phyloP scores from a whole-genome alignment of 1,140 invertebrate genomes.

The Heterodera schachtii region DNA sequence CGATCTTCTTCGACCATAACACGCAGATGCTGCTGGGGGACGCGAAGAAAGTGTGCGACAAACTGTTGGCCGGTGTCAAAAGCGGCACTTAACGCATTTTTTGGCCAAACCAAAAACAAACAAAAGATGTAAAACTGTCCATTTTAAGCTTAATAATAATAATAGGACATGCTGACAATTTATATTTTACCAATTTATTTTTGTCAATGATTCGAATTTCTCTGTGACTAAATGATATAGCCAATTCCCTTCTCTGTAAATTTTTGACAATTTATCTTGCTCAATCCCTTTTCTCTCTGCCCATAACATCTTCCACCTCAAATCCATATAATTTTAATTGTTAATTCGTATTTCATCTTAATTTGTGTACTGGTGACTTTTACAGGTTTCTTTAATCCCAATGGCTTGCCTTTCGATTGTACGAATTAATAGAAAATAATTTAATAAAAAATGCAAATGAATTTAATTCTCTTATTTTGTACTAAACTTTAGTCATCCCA shows the following conservation, averaged over 20 bases:
- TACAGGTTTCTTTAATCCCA: constrained; percentile 1
- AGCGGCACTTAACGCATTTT: constrained; percentile 1
- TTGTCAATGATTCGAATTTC: no score
- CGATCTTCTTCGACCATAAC: constrained; percentile 87
- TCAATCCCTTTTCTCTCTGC: not conserved
- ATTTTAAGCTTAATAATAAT: no score
- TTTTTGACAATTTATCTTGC: not conserved
- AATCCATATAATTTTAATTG: not conserved
- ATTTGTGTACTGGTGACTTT: not conserved
- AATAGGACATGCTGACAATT: not conserved
- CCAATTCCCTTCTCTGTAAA: no score
- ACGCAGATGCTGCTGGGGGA: constrained; percentile 86
- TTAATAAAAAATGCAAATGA: no score
- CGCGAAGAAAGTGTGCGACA: constrained; percentile 87
- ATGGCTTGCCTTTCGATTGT: not conserved
- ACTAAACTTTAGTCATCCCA: no score
- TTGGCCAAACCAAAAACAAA: no score
- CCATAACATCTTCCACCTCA: not conserved
- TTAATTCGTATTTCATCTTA: not conserved
- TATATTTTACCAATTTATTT: not conserved
- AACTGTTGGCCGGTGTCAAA: constrained; percentile 75
- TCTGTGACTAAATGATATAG: no score
- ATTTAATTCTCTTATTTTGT: no score
- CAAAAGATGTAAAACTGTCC: no score
- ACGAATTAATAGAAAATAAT: not conserved